These are phyloP conservation scores for Crossocerus cetratus DNA, from an alignment of 2,888 invertebrate species.

Conservation along the genomic window DNA sequence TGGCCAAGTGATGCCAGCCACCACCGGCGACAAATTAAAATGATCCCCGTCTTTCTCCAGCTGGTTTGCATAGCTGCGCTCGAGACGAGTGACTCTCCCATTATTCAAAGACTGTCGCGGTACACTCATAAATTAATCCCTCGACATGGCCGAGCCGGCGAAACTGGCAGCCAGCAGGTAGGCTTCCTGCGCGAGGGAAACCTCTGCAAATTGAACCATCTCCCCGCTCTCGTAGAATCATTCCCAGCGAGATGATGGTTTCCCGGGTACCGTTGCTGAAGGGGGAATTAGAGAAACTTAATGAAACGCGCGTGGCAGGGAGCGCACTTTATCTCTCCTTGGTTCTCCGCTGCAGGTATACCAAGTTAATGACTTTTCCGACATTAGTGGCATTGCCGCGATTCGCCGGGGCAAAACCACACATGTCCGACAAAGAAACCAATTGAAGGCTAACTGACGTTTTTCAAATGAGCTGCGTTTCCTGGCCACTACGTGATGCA, in stretches of 20 bases:
- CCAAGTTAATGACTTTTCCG: no score
- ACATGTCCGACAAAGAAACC: no score
- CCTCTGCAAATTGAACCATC: background rate
- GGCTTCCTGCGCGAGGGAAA: background rate
- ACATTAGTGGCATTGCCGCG: no score
- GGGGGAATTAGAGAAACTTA: background rate
- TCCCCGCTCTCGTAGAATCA: background rate
- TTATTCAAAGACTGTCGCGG: slow-evolving; percentile 18
- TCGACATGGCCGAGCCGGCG: background rate
- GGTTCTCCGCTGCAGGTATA: no score
- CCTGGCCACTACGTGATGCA: no score
- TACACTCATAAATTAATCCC: slow-evolving; percentile 9
- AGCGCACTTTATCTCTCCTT: background rate
- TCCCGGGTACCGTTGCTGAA: background rate
- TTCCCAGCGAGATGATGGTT: background rate
- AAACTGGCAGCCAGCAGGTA: background rate
- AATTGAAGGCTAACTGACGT: no score
- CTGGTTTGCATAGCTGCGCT: slow-evolving; percentile 15
- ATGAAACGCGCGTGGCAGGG: background rate
- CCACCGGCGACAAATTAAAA: slow-evolving; percentile 24
- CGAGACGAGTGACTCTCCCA: slow-evolving; percentile 1
- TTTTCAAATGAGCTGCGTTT: no score
- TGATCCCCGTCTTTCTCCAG: background rate
- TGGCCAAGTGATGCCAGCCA: slow-evolving; percentile 21
- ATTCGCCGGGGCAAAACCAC: no score